Evolutionary conservation across 2,888 invertebrate genomes (phyloP).

Genomic region (Agonopterix alstromeriana): DNA sequence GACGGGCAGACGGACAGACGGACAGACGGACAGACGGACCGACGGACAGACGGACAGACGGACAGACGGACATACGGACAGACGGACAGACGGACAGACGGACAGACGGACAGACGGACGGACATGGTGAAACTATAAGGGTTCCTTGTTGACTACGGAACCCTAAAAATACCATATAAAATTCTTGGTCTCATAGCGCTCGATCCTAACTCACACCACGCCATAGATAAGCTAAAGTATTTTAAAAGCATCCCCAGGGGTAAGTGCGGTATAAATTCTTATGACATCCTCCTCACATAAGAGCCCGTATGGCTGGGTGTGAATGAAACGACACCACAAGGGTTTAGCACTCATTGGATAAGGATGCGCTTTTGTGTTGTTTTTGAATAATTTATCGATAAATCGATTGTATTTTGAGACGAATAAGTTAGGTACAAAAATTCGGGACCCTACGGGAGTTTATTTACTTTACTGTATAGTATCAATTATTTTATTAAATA

Average conservation of each 20-base stretch:
- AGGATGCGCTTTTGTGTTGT: not conserved
- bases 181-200: too few relatives aligned
- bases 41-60: slow-evolving; percentile 9
- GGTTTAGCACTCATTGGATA: not conserved
- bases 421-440: too few relatives aligned
- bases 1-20: slow-evolving; percentile 8
- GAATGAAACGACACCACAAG: not conserved
- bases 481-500: too few relatives aligned
- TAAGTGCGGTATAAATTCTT: not conserved
- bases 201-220: too few relatives aligned
- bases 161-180: too few relatives aligned
- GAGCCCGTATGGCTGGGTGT: not conserved
- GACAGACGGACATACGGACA: slow-evolving; percentile 9
- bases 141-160: too few relatives aligned
- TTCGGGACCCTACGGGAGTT: too few relatives aligned
- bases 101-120: slow-evolving; percentile 9
- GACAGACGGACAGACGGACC: slow-evolving; percentile 9
- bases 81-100: slow-evolving; percentile 9
- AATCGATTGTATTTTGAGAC: too few relatives aligned
- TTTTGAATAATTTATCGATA: not conserved
- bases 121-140: too few relatives aligned
- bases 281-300: not conserved
- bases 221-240: not conserved
- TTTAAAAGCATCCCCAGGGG: not conserved
- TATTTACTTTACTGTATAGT: too few relatives aligned